phyloP scores from a whole-genome alignment of 2,113 vertebrate genomes.

The Pteronura brasiliensis region DNA sequence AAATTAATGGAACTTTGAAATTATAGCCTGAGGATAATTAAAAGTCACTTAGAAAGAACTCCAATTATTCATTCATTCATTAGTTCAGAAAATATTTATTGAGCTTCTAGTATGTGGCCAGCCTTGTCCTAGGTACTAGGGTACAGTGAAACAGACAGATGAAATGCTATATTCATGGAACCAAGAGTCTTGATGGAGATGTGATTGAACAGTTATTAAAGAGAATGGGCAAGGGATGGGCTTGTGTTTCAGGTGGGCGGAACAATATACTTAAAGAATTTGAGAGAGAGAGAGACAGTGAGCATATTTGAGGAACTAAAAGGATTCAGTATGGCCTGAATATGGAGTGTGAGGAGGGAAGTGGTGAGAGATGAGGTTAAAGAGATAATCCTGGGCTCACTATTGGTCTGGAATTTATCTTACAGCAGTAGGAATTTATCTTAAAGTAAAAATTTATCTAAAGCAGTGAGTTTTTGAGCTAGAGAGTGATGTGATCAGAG shows the following conservation, averaged over 20 bases:
- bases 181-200: not conserved
- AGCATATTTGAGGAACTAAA: not conserved
- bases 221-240: not conserved
- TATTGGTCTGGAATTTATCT: not conserved
- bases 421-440: not conserved
- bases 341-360: not conserved
- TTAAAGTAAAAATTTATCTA: no score
- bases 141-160: not conserved
- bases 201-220: not conserved
- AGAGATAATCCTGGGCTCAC: not conserved
- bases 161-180: not conserved
- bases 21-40: constrained; percentile 36
- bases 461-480: not conserved
- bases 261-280: not conserved
- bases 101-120: not conserved
- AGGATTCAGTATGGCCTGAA: not conserved
- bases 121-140: not conserved
- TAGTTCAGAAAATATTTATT: constrained; percentile 22
- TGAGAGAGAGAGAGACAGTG: rapidly evolving
- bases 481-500: not conserved
- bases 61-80: not conserved
- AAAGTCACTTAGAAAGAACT: constrained; percentile 30
- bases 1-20: constrained; percentile 33
- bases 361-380: not conserved
- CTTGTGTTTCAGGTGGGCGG: not conserved